phyloP scores from a whole-genome alignment of 2,797 vertebrate genomes.

The Periparus ater region DNA sequence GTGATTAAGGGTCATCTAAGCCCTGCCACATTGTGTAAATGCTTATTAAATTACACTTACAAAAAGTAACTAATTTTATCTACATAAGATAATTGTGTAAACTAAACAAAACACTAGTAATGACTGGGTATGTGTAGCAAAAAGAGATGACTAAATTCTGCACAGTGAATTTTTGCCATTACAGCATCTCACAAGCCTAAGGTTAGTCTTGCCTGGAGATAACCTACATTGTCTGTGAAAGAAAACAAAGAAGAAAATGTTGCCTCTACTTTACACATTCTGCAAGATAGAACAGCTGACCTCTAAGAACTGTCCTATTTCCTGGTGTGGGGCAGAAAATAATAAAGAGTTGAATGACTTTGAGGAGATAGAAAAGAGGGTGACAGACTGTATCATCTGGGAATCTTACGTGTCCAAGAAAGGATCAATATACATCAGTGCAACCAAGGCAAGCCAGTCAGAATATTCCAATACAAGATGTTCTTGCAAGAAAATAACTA shows the following conservation, averaged over 20 bases:
- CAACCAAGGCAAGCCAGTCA: neutral
- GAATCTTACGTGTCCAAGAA: neutral
- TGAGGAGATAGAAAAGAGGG: neutral
- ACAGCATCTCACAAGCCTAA: neutral
- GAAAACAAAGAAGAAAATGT: neutral
- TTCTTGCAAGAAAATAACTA: slow-evolving; percentile 6
- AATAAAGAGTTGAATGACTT: neutral
- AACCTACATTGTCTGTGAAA: neutral
- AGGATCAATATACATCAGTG: neutral
- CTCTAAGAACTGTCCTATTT: neutral
- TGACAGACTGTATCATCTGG: neutral
- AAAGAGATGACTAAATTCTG: slow-evolving; percentile 8
- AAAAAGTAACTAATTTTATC: slow-evolving; percentile 37
- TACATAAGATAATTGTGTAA: slow-evolving; percentile 29
- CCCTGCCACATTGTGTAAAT: slow-evolving; percentile 5
- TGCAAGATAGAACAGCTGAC: neutral
- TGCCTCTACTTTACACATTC: neutral
- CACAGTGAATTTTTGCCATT: neutral
- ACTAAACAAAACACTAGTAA: slow-evolving; percentile 21
- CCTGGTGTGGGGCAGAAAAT: neutral
- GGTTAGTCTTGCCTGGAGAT: neutral
- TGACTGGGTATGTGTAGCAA: neutral
- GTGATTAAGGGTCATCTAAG: slow-evolving; percentile 47
- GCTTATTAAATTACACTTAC: slow-evolving; percentile 12
- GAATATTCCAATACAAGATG: neutral